Evolutionary conservation across 2,888 invertebrate species (phyloP).

Genomic region (Melanchra persicariae): DNA sequence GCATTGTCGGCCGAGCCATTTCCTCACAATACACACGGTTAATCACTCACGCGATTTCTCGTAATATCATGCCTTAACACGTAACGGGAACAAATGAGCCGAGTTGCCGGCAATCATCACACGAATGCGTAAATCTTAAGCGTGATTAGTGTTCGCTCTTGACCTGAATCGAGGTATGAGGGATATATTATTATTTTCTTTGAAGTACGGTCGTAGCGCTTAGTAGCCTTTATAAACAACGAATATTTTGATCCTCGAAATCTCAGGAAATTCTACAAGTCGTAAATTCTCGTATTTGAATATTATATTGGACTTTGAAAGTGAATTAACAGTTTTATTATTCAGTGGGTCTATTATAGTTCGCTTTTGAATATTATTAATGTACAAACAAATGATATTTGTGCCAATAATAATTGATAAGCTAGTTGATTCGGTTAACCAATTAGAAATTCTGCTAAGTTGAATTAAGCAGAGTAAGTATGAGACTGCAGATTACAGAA

Average conservation of each 20-base stretch:
- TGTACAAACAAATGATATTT: constrained; percentile 47
- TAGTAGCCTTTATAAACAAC: constrained; percentile 61
- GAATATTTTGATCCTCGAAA: constrained; percentile 54
- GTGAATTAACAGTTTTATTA: constrained; percentile 62
- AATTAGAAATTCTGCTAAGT: constrained; percentile 55
- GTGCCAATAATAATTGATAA: constrained; percentile 62
- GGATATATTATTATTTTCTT: constrained; percentile 69
- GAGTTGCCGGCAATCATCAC: constrained; percentile 68
- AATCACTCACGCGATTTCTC: constrained; percentile 82
- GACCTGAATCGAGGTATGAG: constrained; percentile 70
- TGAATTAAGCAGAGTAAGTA: constrained; percentile 53
- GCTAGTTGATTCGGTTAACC: constrained; percentile 56
- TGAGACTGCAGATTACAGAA: constrained; percentile 60
- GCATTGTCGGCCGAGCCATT: constrained; percentile 76
- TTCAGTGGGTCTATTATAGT: constrained; percentile 52
- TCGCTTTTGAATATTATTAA: constrained; percentile 40
- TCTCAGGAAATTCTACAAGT: constrained; percentile 46
- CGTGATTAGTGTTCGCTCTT: constrained; percentile 73
- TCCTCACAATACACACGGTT: constrained; percentile 78
- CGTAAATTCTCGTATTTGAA: constrained; percentile 51
- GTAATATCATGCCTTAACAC: constrained; percentile 76
- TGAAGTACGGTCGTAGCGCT: constrained; percentile 67
- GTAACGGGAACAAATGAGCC: constrained; percentile 71
- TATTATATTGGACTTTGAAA: constrained; percentile 61
- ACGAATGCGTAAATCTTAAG: constrained; percentile 68